Evolutionary conservation across 1,140 invertebrate species (phyloP), one percentile per base, ranked within the genome.

Genomic region (Calliopsis andreniformis): DNA sequence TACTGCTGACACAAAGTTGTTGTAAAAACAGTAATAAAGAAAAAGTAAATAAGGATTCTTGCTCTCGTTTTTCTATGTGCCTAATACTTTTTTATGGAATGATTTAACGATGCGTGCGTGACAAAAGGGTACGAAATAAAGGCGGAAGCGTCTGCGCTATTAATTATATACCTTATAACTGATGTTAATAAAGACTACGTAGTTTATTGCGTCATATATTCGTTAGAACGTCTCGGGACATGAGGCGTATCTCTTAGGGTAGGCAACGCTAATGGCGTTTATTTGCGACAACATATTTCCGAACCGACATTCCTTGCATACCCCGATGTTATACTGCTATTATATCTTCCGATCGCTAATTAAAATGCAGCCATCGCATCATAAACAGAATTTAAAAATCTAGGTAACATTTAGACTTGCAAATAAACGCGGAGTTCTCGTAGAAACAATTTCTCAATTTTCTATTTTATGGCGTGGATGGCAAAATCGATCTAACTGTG

Each of bases 121-220:
- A 43, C 39, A 18, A 39, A 18, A 25, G 20, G n/a, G 2, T 28
- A 43, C 3, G n/a, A 28, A 16, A 28, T 25, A 43, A 14, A 43
- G 1, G 20, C 16, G 39, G 14, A 45, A 45, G 23, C 14, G 23
- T 23, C 8, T 6, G 18, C 16, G 39, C 42, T 20, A 63, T 56
- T 55, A 55, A 56, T 67, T 67, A 68, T 45, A 58, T 56, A 28
- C 51, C n/a, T 20, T 28, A 56, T 58, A 58, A 69, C 43, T 56
- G 18, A 43, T 69, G 39, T 69, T 43, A 69, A 69, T 43, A 58
- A 69, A 69, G 49, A 45, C 53, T 18, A 20, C 4, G 3, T 28
- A 12, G 12, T 30, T 58, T 58, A 58, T 43, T 58, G 35, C 35
- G 2, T 58, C 51, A 18, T 58, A 32, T 42, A 69, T 43, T 56